phyloP scores from a whole-genome alignment of 2,113 vertebrate species.

The Corapipo altera region DNA sequence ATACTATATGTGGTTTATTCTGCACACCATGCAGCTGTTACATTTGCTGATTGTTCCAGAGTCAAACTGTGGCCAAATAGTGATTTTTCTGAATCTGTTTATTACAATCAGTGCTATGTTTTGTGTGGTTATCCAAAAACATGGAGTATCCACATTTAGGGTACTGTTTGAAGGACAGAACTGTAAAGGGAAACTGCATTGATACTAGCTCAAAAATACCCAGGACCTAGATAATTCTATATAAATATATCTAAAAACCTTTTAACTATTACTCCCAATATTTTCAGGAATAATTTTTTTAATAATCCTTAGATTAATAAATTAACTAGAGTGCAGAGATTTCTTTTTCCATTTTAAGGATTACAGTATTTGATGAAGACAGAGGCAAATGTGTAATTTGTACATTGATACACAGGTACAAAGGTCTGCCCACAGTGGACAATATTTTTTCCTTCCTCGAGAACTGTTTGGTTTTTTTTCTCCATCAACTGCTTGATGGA shows the following conservation, averaged over 20 bases:
- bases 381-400: background rate
- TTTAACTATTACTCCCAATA: background rate
- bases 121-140: background rate
- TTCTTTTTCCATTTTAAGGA: background rate
- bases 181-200: background rate
- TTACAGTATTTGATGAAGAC: background rate
- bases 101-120: background rate
- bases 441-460: background rate
- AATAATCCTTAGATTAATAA: background rate
- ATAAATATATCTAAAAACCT: background rate
- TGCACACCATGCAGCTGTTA: background rate
- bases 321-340: rapidly evolving
- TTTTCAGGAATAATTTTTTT: background rate
- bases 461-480: background rate
- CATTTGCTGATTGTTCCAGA: background rate
- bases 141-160: background rate
- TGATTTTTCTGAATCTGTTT: background rate
- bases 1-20: background rate
- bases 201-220: background rate
- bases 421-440: background rate
- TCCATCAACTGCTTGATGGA: background rate
- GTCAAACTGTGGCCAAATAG: background rate
- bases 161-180: background rate
- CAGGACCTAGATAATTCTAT: background rate
- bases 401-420: background rate